Evolutionary conservation across 30 jellyfish, hydroid and myxozoan genomes (phyloP), one percentile per base, ranked within the genome.

Genomic region (Calvadosia cruxmelitensis): DNA sequence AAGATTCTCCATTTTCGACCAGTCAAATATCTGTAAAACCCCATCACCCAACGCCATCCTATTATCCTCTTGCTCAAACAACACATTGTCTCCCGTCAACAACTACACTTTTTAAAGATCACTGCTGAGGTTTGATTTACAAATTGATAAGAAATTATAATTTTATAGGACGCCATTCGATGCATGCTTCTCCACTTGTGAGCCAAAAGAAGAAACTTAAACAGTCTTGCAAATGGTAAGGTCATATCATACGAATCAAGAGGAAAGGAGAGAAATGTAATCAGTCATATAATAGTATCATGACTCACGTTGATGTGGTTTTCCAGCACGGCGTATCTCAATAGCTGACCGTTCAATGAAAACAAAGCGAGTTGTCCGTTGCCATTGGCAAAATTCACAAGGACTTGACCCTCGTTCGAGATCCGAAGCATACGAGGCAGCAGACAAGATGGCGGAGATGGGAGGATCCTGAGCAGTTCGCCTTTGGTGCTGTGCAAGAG

Each of bases 401-500:
- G 61, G 15, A 89, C 76, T 30, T 78, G 80, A 1, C 98, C 94
- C 33, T 89, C 94, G 63, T 89, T 89, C 33, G 95, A 76, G 34
- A 89, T 77, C 35, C 66, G 76, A 28, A 81, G 42, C 52, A 81
- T 29, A 12, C 66, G 74, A 3, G 98, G 98, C 51, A 67, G 84
- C 57, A 72, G 85, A 71, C 93, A 76, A 0, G 50, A 69, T 10
- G 94, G 49, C 0, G 98, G 91, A 30, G 93, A 75, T 48, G 76
- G 74, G 28, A 89, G 80, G 2, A 76, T 74, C 0, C 93, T 83
- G 31, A 89, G 81, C 50, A 89, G 72, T 66, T 81, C 94, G 20
- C 98, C 98, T 48, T 74, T 81, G 25, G 83, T 66, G 20, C 93
- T 75, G 78, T 89, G 98, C 2, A 89, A 74, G 67, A 89, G 68